A percentile compares a stretch with the other conserved stretches of the same genome.
Evolutionary conservation across 1,140 invertebrate species (phyloP).

Genomic region (Drosophila neocordata): DNA sequence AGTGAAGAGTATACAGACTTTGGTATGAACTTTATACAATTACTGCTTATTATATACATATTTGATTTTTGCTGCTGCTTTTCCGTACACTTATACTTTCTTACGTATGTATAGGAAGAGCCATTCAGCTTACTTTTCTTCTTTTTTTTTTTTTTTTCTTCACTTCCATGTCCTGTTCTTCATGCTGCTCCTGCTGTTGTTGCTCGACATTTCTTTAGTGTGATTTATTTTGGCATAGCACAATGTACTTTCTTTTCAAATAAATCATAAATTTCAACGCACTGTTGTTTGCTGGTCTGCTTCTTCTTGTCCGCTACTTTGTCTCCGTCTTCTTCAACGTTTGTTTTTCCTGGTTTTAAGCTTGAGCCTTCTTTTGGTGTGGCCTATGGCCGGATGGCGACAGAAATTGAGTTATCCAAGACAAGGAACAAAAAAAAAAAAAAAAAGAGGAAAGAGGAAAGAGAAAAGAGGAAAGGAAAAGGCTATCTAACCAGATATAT

Average conservation of each 20-base stretch:
- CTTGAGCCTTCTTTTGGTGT: slow-evolving; percentile 1
- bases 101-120: neutral
- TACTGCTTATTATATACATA: slow-evolving; percentile 15
- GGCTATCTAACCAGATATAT: slow-evolving; percentile 63
- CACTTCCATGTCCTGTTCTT: neutral
- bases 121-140: slow-evolving; percentile 21
- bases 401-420: slow-evolving; percentile 74
- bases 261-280: slow-evolving; percentile 81
- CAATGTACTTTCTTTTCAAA: slow-evolving; percentile 79
- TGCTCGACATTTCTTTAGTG: slow-evolving; percentile 62
- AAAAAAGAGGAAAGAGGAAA: neutral
- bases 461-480: slow-evolving; percentile 28
- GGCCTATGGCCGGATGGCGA: slow-evolving; percentile 44
- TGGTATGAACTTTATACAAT: neutral
- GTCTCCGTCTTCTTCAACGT: neutral
- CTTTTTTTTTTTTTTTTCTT: neutral
- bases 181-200: neutral
- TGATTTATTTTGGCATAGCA: slow-evolving; percentile 77
- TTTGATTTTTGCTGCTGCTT: slow-evolving; percentile 15
- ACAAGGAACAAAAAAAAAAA: neutral
- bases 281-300: slow-evolving; percentile 48
- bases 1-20: neutral
- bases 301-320: neutral
- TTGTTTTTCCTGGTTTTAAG: slow-evolving; percentile 17
- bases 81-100: neutral